Conservation (phyloP, 2,797 vertebrate genomes). For the Mionectes olivaceus region DNA sequence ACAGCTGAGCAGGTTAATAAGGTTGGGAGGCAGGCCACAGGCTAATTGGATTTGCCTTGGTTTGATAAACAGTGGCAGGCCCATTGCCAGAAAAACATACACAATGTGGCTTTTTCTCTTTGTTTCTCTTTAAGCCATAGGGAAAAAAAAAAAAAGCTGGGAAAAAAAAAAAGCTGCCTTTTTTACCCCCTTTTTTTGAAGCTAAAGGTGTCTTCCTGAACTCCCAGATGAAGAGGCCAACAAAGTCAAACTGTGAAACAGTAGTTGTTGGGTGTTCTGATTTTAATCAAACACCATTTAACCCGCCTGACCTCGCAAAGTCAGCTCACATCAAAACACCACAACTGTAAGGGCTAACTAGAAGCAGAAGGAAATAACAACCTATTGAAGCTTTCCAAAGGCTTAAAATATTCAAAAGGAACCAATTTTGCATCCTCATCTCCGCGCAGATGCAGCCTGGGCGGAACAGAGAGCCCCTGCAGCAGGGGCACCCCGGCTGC, state of each 20-base stretch:
- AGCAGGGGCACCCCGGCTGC: accelerated
- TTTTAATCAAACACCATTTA: constrained; percentile 91
- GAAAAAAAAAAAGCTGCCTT: background rate
- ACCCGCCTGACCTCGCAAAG: constrained; percentile 82
- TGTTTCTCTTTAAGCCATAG: constrained; percentile 54
- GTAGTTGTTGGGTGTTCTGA: constrained; percentile 84
- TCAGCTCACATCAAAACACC: constrained; percentile 75
- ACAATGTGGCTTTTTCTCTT: constrained; percentile 55
- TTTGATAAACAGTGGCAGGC: constrained; percentile 94
- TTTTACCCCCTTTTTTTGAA: background rate
- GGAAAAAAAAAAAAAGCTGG: background rate
- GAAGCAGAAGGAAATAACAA: constrained; percentile 30
- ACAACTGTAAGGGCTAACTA: constrained; percentile 14
- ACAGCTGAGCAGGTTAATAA: constrained; percentile 97
- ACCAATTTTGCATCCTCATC: constrained; percentile 4
- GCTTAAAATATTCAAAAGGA: background rate
- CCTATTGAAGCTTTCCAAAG: background rate
- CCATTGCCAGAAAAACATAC: constrained; percentile 74
- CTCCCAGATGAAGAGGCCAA: constrained; percentile 74
- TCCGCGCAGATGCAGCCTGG: accelerated
- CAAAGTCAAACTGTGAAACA: constrained; percentile 68
- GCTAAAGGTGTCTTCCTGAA: constrained; percentile 69
- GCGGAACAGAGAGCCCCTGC: background rate
- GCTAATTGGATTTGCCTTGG: constrained; percentile 99
- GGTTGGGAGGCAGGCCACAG: constrained; percentile 92